phyloP scores from a whole-genome alignment of 2,888 invertebrate genomes.

The Tinea pellionella region DNA sequence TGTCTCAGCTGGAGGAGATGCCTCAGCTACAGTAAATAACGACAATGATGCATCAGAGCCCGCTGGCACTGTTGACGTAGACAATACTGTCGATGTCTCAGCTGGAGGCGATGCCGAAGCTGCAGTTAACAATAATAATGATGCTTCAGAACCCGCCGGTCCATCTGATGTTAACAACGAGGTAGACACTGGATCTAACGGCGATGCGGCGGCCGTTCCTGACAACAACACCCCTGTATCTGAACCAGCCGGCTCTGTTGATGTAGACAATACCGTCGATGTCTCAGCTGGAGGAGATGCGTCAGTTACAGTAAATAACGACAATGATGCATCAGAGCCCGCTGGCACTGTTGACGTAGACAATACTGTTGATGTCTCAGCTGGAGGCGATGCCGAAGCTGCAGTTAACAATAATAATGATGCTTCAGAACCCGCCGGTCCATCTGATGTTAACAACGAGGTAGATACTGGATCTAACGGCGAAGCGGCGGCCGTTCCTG shows the following conservation, averaged over 20 bases:
- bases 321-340: neutral
- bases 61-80: neutral
- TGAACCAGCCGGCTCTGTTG: neutral
- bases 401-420: constrained; percentile 5
- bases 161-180: neutral
- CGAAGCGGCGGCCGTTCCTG: no score
- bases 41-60: neutral
- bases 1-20: neutral
- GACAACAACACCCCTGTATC: neutral
- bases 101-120: neutral
- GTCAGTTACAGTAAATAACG: neutral
- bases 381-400: constrained; percentile 1
- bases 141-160: neutral
- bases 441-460: constrained; percentile 1
- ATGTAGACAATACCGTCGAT: neutral
- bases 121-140: neutral
- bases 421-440: neutral
- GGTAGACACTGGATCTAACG: neutral
- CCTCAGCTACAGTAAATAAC: neutral
- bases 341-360: neutral
- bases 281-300: neutral
- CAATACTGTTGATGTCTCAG: neutral
- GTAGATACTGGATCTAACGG: constrained; percentile 4
- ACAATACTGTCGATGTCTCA: neutral
- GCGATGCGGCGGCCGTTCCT: neutral